Percentiles rank a stretch among this genome's conserved stretches.
Evolutionary conservation across 2,888 invertebrate genomes (phyloP).

Genomic region (Phaonia tiefii): DNA sequence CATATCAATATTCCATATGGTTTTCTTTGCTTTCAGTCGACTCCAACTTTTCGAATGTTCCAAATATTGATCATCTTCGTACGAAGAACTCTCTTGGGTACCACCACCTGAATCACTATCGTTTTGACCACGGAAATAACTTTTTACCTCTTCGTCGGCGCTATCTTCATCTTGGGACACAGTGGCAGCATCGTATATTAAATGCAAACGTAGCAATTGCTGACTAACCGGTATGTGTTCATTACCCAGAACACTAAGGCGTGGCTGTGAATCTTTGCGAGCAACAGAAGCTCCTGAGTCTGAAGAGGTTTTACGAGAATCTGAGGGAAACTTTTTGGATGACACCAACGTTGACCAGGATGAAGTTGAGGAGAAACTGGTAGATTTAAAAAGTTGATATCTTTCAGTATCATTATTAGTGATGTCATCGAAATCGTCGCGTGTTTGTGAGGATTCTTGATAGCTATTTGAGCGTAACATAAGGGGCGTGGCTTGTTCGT

Average conservation of each 20-base stretch:
- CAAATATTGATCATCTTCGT: conserved; percentile 72
- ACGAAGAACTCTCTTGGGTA: conserved; percentile 76
- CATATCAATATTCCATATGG: conserved; percentile 76
- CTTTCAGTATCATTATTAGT: conserved; percentile 53
- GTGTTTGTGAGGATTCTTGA: conserved; percentile 70
- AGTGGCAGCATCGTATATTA: conserved; percentile 78
- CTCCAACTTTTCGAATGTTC: conserved; percentile 83
- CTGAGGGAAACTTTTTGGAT: conserved; percentile 54
- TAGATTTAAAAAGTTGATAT: conserved; percentile 58
- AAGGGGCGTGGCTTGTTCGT: conserved; percentile 71
- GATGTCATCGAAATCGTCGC: conserved; percentile 30
- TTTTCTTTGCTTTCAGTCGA: conserved; percentile 81
- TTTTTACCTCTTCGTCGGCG: conserved; percentile 84
- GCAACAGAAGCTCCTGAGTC: conserved; percentile 53
- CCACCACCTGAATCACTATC: conserved; percentile 76
- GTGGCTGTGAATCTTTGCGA: conserved; percentile 75
- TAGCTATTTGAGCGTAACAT: conserved; percentile 76
- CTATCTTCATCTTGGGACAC: conserved; percentile 81
- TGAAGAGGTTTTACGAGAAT: conserved; percentile 70
- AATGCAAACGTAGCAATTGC: conserved; percentile 77
- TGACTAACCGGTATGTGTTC: conserved; percentile 77
- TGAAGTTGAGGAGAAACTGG: conserved; percentile 63
- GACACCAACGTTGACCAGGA: conserved; percentile 44
- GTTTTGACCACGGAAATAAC: conserved; percentile 80
- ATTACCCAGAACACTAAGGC: conserved; percentile 77